A percentile compares a stretch with the other conserved stretches of the same genome.
phyloP scores from a whole-genome alignment of 2,113 vertebrate genomes.

The Callionymus lyra region DNA sequence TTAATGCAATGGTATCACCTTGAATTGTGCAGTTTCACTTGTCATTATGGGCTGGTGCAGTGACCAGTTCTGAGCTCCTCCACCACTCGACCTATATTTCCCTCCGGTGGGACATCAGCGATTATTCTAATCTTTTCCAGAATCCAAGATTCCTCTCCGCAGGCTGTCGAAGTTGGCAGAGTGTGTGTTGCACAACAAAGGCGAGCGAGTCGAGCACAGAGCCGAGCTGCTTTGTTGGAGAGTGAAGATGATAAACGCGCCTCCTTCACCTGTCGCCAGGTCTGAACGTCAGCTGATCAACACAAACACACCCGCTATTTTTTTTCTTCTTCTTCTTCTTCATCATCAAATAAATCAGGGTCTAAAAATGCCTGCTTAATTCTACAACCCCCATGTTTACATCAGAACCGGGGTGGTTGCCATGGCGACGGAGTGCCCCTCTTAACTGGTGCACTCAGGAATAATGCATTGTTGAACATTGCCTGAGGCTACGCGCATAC shows the following conservation, averaged over 20 bases:
- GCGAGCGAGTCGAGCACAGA: conserved; percentile 23
- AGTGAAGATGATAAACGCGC: conserved; percentile 1
- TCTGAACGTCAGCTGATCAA: too few species aligned
- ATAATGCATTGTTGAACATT: conserved; percentile 71
- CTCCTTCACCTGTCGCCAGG: too few species aligned
- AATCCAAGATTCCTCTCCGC: conserved; percentile 35
- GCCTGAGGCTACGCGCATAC: conserved; percentile 58
- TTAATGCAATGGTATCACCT: too few species aligned
- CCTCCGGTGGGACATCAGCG: conserved; percentile 33
- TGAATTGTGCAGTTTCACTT: too few species aligned
- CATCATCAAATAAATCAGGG: conserved; percentile 21
- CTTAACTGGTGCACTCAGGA: conserved; percentile 70
- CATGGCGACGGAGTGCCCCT: conserved; percentile 65
- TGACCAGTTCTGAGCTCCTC: too few species aligned
- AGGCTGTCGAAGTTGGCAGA: conserved; percentile 39
- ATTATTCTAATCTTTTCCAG: conserved; percentile 53
- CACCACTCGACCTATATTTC: too few species aligned
- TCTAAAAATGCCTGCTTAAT: conserved; percentile 35
- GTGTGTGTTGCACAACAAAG: conserved; percentile 33
- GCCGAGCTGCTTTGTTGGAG: conserved; percentile 22
- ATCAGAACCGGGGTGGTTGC: conserved; percentile 53
- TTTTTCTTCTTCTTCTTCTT: conserved; percentile 5
- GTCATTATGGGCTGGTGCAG: too few species aligned
- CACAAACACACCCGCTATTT: neutral
- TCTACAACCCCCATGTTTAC: conserved; percentile 62